Conservation (phyloP, 2,797 vertebrate genomes). For the Antennarius maculatus region DNA sequence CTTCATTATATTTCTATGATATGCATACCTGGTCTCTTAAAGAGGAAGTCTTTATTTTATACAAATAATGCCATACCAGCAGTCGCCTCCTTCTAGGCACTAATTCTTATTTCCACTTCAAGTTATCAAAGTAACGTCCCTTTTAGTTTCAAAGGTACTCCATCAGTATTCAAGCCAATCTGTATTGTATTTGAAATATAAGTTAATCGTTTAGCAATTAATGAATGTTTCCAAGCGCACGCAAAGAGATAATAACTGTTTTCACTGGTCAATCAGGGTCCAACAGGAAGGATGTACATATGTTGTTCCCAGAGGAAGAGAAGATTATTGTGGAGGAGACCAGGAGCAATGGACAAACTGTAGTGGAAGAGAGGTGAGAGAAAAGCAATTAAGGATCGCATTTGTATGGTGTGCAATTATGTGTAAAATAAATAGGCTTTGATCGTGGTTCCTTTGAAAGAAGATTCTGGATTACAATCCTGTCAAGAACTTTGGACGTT, state of each 20-base stretch:
- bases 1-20: too few species aligned
- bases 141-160: slow-evolving; percentile 11
- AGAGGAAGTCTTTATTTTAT: too few species aligned
- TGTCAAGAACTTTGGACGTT: too few species aligned
- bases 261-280: slow-evolving; percentile 78
- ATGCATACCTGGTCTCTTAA: too few species aligned
- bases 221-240: neutral
- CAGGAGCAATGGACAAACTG: slow-evolving; percentile 94
- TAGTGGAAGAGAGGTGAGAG: slow-evolving; percentile 96
- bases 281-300: slow-evolving; percentile 91
- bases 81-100: too few species aligned
- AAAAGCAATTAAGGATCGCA: slow-evolving; percentile 43
- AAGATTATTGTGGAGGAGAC: slow-evolving; percentile 96
- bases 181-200: neutral
- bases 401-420: too few species aligned
- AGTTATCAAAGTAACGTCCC: neutral
- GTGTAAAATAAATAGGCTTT: too few species aligned
- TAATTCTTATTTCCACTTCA: too few species aligned
- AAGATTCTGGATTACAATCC: too few species aligned
- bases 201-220: neutral
- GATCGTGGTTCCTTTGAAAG: too few species aligned
- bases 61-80: too few species aligned
- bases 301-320: slow-evolving; percentile 94
- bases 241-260: neutral
- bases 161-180: neutral